Evolutionary conservation across 2,113 vertebrate species (phyloP).

Genomic region (Dinomys branickii): DNA sequence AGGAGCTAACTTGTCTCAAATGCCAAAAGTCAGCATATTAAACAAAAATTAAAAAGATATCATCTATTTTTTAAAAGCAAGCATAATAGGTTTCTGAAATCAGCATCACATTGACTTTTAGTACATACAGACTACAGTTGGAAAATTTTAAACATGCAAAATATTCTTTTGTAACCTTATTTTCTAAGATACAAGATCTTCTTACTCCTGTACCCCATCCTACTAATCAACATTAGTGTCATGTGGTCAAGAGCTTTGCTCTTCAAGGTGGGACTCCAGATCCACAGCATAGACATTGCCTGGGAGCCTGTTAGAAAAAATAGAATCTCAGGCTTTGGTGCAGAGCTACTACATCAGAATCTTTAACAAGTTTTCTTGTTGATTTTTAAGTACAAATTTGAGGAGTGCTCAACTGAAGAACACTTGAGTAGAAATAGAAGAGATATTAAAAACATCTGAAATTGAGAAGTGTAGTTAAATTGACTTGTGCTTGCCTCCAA

Average conservation of each 20-base stretch:
- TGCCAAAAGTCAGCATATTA: slow-evolving; percentile 78
- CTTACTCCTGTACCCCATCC: not conserved
- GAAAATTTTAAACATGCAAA: slow-evolving; percentile 71
- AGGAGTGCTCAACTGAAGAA: slow-evolving; percentile 33
- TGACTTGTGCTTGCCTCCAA: not conserved
- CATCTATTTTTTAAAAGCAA: slow-evolving; percentile 62
- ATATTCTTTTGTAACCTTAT: slow-evolving; percentile 48
- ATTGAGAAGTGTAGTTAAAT: slow-evolving; percentile 19
- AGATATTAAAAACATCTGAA: not conserved
- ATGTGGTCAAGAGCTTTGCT: not conserved
- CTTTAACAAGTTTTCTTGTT: slow-evolving; percentile 1
- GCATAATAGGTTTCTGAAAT: slow-evolving; percentile 62
- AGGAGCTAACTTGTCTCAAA: slow-evolving; percentile 81
- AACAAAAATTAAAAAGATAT: slow-evolving; percentile 55
- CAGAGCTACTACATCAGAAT: not conserved
- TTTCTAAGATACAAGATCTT: slow-evolving; percentile 60
- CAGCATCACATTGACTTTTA: slow-evolving; percentile 72
- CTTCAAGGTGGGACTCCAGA: not conserved
- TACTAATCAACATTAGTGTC: not conserved
- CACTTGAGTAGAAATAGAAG: not conserved
- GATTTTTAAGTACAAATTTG: not conserved
- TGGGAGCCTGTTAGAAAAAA: not conserved
- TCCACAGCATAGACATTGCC: not conserved
- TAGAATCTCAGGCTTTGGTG: not conserved
- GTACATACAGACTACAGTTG: slow-evolving; percentile 63